Evolutionary conservation across 2,888 invertebrate species (phyloP).

Genomic region (Villa cingulata): DNA sequence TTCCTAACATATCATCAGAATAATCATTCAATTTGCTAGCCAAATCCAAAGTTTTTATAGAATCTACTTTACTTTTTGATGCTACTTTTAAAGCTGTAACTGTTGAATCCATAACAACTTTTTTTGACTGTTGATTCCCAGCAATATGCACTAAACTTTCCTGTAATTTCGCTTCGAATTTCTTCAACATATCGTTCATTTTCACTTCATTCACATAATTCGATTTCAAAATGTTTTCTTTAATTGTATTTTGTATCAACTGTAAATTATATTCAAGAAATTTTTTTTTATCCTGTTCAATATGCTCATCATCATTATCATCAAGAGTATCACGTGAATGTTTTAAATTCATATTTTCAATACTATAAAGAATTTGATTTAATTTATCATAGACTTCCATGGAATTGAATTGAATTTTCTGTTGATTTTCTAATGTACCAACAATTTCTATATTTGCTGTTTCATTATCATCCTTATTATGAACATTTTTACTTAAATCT

Average conservation of each 20-base stretch:
- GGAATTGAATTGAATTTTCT: constrained; percentile 2
- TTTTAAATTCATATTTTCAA: neutral
- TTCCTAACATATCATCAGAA: too few relatives aligned
- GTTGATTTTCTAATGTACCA: constrained; percentile 6
- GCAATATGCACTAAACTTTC: constrained; percentile 7
- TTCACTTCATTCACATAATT: constrained; percentile 8
- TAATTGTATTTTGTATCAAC: constrained; percentile 5
- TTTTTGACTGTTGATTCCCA: too few relatives aligned
- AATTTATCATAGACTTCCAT: constrained; percentile 9
- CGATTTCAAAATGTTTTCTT: constrained; percentile 7
- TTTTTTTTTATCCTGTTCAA: constrained; percentile 3
- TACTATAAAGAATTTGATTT: constrained; percentile 1
- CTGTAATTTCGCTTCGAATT: constrained; percentile 11
- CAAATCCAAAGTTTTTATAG: too few relatives aligned
- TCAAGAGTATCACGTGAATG: neutral
- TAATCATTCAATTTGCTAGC: too few relatives aligned
- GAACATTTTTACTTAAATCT: constrained; percentile 1
- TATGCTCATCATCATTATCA: neutral
- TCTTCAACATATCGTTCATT: constrained; percentile 9
- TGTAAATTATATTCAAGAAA: neutral
- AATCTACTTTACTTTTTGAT: too few relatives aligned
- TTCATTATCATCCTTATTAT: constrained; percentile 3
- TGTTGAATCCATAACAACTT: too few relatives aligned
- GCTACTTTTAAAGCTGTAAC: too few relatives aligned
- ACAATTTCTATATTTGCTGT: constrained; percentile 5